phyloP scores from a whole-genome alignment of 2,888 invertebrate genomes.

The Neoaliturus tenellus region DNA sequence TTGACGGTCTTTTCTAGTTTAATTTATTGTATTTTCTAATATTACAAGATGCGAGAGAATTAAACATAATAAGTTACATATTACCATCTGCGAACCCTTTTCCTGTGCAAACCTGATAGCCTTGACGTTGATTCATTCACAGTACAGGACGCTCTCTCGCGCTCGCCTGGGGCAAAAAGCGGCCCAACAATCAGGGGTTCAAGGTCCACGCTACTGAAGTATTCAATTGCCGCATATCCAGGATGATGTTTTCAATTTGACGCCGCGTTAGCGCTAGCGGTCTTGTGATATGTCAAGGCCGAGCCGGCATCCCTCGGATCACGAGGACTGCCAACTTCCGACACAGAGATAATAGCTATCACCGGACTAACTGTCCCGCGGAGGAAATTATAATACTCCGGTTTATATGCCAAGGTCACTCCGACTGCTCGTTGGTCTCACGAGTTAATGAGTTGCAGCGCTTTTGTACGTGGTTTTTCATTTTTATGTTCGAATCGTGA shows the following conservation, averaged over 20 bases:
- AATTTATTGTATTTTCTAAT: no score
- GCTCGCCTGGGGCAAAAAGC: background rate
- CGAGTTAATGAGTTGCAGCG: conserved; percentile 8
- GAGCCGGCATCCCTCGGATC: background rate
- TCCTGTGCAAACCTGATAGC: background rate
- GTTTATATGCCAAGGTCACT: conserved; percentile 19
- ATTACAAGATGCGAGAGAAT: no score
- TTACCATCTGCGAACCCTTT: no score
- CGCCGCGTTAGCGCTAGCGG: conserved; percentile 23
- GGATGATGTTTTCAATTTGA: conserved; percentile 21
- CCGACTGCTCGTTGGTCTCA: background rate
- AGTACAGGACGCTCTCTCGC: background rate
- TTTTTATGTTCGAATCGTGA: conserved; percentile 14
- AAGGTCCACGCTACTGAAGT: conserved; percentile 1
- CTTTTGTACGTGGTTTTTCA: background rate
- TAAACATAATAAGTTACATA: no score
- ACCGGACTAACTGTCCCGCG: background rate
- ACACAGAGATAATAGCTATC: conserved; percentile 18
- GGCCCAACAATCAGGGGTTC: conserved; percentile 26
- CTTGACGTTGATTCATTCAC: conserved; percentile 14
- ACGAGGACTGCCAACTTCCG: background rate
- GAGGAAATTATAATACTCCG: conserved; percentile 23
- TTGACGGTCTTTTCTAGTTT: no score
- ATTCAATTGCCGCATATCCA: background rate
- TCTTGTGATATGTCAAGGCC: conserved; percentile 39